Conservation (phyloP, 2,113 vertebrate genomes). For the Megaceryle maxima region DNA sequence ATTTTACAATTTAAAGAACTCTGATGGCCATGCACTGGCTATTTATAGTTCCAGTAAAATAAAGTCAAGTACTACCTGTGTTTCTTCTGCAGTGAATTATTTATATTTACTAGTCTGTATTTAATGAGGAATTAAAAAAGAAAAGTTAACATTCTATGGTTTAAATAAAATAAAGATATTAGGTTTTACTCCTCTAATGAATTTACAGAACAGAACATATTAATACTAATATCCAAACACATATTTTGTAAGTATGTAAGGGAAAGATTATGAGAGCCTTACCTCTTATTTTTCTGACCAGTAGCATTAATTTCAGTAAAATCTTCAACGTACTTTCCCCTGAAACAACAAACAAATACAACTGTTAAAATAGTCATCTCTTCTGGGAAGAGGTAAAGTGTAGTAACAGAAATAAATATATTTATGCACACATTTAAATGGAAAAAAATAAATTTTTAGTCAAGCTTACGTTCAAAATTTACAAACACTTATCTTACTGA, state of each 20-base stretch:
- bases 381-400: not conserved
- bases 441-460: not conserved
- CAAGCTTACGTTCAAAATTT: not conserved
- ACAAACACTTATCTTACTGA: not conserved
- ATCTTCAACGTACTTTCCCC: constrained; percentile 15
- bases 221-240: not conserved
- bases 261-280: not conserved
- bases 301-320: constrained; percentile 22
- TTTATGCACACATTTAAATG: not conserved
- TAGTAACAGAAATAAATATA: not conserved
- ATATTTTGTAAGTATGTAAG: not conserved
- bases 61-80: not conserved
- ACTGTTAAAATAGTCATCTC: not conserved
- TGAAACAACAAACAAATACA: not conserved
- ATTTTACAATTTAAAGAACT: not conserved
- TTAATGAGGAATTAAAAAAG: not conserved
- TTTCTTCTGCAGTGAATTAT: not conserved
- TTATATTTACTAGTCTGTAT: not conserved
- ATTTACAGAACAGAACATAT: not conserved
- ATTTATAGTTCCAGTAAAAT: not conserved
- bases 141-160: not conserved
- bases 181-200: not conserved
- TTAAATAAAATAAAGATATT: not conserved
- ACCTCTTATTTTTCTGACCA: constrained; percentile 53
- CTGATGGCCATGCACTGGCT: not conserved